phyloP scores from a whole-genome alignment of 2,113 vertebrate genomes.

The Caracal caracal region DNA sequence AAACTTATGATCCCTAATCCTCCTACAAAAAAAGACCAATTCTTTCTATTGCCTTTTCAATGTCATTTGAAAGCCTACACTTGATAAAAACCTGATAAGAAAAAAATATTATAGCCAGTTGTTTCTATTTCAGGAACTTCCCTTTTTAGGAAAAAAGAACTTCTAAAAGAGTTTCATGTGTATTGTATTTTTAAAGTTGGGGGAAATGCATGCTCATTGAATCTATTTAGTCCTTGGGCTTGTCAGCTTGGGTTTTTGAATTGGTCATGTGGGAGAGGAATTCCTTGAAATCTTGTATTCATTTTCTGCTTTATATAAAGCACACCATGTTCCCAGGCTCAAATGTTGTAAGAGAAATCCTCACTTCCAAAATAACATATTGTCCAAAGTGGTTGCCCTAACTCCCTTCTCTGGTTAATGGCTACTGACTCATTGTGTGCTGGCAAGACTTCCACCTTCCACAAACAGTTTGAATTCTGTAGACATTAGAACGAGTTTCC shows the following conservation, averaged over 20 bases:
- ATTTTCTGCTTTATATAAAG: conserved; percentile 74
- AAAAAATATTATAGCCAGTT: conserved; percentile 53
- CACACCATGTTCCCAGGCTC: conserved; percentile 72
- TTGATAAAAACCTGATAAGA: conserved; percentile 52
- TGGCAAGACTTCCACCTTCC: conserved; percentile 58
- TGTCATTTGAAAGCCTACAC: conserved; percentile 36
- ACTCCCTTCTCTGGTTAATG: conserved; percentile 41
- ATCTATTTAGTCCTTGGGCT: conserved; percentile 60
- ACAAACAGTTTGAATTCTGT: conserved; percentile 62
- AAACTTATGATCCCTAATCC: background rate
- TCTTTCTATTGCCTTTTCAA: background rate
- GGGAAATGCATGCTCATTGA: conserved; percentile 55
- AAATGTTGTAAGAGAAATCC: conserved; percentile 68
- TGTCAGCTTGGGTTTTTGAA: conserved; percentile 54
- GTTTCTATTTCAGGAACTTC: conserved; percentile 62
- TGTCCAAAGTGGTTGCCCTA: conserved; percentile 65
- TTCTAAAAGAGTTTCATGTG: conserved; percentile 56
- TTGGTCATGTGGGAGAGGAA: conserved; percentile 70
- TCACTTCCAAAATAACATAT: conserved; percentile 71
- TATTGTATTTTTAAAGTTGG: conserved; percentile 63
- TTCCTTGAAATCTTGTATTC: conserved; percentile 78
- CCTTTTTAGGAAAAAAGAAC: conserved; percentile 21
- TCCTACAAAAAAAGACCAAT: background rate
- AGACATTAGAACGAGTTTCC: conserved; percentile 57
- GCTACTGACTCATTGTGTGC: conserved; percentile 63